phyloP scores from a whole-genome alignment of 1,140 invertebrate species.

The Drosophila eugracilis region DNA sequence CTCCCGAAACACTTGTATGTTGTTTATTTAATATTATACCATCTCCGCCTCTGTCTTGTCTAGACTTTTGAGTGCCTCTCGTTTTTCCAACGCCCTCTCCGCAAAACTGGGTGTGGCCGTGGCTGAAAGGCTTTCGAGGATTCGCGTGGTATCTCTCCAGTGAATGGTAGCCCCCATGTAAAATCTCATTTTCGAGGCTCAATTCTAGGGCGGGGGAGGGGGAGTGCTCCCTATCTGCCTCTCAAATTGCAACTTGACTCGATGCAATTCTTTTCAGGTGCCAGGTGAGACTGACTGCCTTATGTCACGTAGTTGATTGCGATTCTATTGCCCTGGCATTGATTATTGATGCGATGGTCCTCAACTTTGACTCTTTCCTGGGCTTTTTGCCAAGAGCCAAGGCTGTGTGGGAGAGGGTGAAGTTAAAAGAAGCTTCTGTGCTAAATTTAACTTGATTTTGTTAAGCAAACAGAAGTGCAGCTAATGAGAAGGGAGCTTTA shows the following conservation, averaged over 20 bases:
- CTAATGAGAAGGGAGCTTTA: background rate
- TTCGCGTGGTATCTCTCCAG: slow-evolving; percentile 28
- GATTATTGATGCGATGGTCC: slow-evolving; percentile 53
- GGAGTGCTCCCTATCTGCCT: too few species aligned
- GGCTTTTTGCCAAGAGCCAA: slow-evolving; percentile 1
- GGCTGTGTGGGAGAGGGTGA: background rate
- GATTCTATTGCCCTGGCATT: slow-evolving; percentile 59
- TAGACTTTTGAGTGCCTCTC: slow-evolving; percentile 41
- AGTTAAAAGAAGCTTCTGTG: background rate
- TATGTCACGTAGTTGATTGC: slow-evolving; percentile 71
- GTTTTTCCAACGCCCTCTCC: background rate
- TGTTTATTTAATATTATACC: slow-evolving; percentile 46
- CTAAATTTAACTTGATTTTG: background rate
- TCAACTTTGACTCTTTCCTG: slow-evolving; percentile 35
- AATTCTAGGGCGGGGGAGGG: slow-evolving; percentile 31
- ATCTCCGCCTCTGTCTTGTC: slow-evolving; percentile 29
- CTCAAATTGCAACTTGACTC: slow-evolving; percentile 35
- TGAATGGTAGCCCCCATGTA: slow-evolving; percentile 7
- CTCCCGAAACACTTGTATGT: background rate
- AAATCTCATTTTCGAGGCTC: slow-evolving; percentile 43
- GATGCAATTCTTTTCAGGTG: slow-evolving; percentile 29
- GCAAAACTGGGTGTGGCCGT: slow-evolving; percentile 16
- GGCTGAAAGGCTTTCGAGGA: background rate
- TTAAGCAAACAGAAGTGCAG: background rate
- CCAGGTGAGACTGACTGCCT: slow-evolving; percentile 30